Percentiles rank a stretch among this genome's conserved stretches.
phyloP scores from a whole-genome alignment of 53 echinoderm and acorn worm species.

The Holothuria scabra region DNA sequence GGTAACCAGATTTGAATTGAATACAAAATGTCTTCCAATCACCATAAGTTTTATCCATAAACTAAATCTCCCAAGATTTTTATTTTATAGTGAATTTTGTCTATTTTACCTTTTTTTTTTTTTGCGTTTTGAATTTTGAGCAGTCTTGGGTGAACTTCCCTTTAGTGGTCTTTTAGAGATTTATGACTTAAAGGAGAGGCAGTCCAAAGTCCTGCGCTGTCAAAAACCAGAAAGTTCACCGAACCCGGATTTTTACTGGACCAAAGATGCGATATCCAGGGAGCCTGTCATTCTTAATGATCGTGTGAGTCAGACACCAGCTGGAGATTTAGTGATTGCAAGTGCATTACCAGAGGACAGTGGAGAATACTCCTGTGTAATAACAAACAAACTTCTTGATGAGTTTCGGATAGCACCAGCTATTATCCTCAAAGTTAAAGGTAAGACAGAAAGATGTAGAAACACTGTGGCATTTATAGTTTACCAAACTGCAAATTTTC shows the following conservation, averaged over 20 bases:
- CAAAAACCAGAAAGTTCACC: conserved; percentile 18
- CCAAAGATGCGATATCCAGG: background rate
- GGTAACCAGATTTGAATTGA: no score
- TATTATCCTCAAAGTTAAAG: conserved; percentile 22
- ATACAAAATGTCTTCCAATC: no score
- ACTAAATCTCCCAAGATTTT: no score
- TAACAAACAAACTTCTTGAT: background rate
- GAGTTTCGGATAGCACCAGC: background rate
- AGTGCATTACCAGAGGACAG: conserved; percentile 3
- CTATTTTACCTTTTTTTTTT: no score
- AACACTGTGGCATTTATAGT: no score
- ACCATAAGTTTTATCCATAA: no score
- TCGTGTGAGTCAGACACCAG: conserved; percentile 5
- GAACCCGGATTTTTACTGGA: conserved; percentile 16
- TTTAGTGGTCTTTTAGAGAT: conserved; percentile 14
- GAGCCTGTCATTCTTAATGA: conserved; percentile 16
- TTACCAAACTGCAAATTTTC: no score
- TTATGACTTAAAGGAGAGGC: conserved; percentile 1
- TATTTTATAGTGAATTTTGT: no score
- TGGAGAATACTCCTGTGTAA: conserved; percentile 23
- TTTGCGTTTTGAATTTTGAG: background rate
- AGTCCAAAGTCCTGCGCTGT: conserved; percentile 4
- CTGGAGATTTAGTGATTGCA: conserved; percentile 16
- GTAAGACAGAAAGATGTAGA: background rate
- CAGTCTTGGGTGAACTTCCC: conserved; percentile 7